Percentiles rank a stretch among this genome's conserved stretches.
Evolutionary conservation across 2,797 vertebrate species (phyloP).

Genomic region (Sylvilagus floridanus): DNA sequence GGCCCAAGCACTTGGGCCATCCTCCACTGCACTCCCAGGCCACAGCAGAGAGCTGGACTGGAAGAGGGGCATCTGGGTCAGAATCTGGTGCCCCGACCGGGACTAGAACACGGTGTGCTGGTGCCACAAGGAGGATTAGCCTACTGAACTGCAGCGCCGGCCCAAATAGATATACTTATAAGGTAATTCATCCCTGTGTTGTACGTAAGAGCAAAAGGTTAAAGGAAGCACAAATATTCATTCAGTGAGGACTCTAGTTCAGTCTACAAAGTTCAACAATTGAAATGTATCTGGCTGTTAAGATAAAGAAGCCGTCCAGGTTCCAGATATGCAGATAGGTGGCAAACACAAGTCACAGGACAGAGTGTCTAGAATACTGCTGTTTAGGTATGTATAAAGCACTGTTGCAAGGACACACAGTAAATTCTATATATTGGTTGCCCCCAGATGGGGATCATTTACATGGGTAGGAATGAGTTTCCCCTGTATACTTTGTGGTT

Average conservation of each 20-base stretch:
- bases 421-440: not conserved
- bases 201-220: not conserved
- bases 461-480: not conserved
- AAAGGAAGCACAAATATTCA: not conserved
- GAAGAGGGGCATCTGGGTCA: too few relatives aligned
- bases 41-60: too few relatives aligned
- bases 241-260: not conserved
- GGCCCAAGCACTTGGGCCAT: too few relatives aligned
- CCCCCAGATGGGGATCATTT: not conserved
- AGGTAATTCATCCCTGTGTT: not conserved
- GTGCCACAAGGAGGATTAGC: too few relatives aligned
- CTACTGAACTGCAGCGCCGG: too few relatives aligned
- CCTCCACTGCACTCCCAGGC: too few relatives aligned
- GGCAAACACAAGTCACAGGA: not conserved
- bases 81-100: too few relatives aligned
- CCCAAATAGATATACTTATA: not conserved
- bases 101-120: too few relatives aligned
- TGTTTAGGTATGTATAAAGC: not conserved
- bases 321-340: not conserved
- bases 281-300: not conserved
- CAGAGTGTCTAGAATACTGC: not conserved
- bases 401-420: not conserved
- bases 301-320: not conserved
- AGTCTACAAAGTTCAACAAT: not conserved
- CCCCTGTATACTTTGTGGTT: not conserved